Base-by-base conservation (phyloP, 2,797 vertebrate species). In the Poecile montanus region DNA sequence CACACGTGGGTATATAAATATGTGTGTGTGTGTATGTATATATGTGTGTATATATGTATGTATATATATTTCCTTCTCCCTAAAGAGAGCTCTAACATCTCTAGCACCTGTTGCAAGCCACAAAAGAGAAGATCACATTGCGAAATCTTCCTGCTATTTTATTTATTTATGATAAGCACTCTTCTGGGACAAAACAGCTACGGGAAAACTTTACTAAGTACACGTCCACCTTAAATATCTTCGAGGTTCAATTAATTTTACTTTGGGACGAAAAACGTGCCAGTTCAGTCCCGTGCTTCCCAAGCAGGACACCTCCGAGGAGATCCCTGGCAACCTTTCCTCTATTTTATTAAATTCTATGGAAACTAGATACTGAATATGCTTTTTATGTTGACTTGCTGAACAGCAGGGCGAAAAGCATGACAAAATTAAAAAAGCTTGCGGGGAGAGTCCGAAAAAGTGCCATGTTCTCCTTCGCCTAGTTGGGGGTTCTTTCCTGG, bases 81-180 rank as follows among this genome's bases (percentile, higher is more conserved):
- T 3, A 4, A 84, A 75, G 42, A 75, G 47, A 54, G 16, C 16
- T 77, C 34, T 77, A 79, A 50, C 95, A 96, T 94, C 95, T 96
- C 34, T 74, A 79, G 45, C 95, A 96, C 95, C 95, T 96, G 93
- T 56, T 93, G 14, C n/a, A 86, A 89, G 18, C 19, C 36, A 16
- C 44, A 26, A 54, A 62, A 12, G 7, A 30, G 30, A 48, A 73
- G 18, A 57, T 36, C 47, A 50, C 22, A 12, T 15, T 29, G 22
- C 30, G 74, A 56, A 62, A 8, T 17, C 1, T 76, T 63, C 66
- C 26, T 40, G 62, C 0, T 0, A 17, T 36, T 5, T 10, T n/a
- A 18, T 22, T 50, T 13, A 40, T 21, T 1, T 9, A 44, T 11
- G 5, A 13, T 42, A 40, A 72, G 5, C 7, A 6, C 13, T 51